Percentiles rank a stretch among this genome's conserved stretches.
Conservation (phyloP, 2,113 vertebrate genomes). For the Megalops atlanticus region DNA sequence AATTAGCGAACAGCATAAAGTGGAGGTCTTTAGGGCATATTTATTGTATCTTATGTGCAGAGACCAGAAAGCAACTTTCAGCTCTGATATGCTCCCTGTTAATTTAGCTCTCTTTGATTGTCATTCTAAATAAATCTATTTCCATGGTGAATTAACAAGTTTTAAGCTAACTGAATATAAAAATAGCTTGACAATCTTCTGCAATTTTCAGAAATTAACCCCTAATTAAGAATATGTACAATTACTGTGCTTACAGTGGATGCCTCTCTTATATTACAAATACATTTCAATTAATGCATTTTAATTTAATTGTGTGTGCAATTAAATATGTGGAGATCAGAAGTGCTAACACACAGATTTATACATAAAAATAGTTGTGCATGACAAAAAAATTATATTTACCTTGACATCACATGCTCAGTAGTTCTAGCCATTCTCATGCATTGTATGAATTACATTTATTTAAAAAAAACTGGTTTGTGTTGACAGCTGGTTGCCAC, state of each 20-base stretch:
- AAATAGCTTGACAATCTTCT: not conserved
- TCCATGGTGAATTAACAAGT: not conserved
- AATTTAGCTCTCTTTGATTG: slow-evolving; percentile 36
- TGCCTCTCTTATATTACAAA: not conserved
- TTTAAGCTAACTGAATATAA: not conserved
- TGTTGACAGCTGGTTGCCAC: not conserved
- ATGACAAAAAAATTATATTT: not conserved
- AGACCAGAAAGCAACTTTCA: slow-evolving; percentile 23
- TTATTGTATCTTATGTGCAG: slow-evolving; percentile 36
- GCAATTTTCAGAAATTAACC: not conserved
- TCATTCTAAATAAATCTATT: not conserved
- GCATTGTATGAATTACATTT: not conserved
- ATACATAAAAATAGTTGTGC: not conserved
- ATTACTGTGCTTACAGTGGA: not conserved
- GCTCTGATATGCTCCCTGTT: slow-evolving; percentile 26
- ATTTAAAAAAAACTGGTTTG: not conserved
- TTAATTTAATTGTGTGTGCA: not conserved
- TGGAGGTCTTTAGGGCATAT: slow-evolving; percentile 43
- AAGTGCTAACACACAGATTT: not conserved
- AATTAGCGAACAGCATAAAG: slow-evolving; percentile 42
- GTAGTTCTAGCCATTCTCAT: not conserved
- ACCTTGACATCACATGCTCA: not conserved
- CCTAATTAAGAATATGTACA: not conserved
- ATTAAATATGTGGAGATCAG: not conserved
- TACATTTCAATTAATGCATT: not conserved